These are phyloP conservation scores for Monopterus albus DNA, from an alignment of 2,113 vertebrate genomes.

Conservation along the genomic window DNA sequence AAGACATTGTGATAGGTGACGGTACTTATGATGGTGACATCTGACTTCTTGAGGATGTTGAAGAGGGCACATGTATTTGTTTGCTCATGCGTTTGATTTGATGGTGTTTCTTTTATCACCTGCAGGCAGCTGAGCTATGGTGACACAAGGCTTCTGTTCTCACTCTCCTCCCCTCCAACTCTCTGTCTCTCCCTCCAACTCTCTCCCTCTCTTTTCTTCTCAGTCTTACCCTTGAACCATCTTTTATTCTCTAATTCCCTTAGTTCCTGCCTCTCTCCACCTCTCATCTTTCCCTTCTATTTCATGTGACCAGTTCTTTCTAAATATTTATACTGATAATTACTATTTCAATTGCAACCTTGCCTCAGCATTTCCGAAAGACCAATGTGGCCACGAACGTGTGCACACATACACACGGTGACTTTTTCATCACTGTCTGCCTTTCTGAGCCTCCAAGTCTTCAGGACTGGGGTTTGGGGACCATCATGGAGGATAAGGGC, in stretches of 20 bases:
- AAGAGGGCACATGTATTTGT: conserved; percentile 23
- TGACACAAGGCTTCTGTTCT: conserved; percentile 67
- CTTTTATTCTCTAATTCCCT: conserved; percentile 61
- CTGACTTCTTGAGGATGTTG: conserved; percentile 53
- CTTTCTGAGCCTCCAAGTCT: conserved; percentile 31
- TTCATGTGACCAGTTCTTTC: conserved; percentile 53
- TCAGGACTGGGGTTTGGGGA: conserved; percentile 36
- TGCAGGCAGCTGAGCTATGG: conserved; percentile 49
- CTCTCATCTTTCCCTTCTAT: conserved; percentile 28
- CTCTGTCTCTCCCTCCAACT: conserved; percentile 12
- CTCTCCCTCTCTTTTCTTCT: conserved; percentile 35
- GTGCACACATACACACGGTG: not conserved
- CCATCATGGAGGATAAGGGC: conserved; percentile 20
- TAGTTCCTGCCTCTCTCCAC: conserved; percentile 32
- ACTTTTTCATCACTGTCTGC: conserved; percentile 22
- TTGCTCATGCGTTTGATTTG: conserved; percentile 35
- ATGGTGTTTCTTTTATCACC: conserved; percentile 57
- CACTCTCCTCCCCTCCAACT: conserved; percentile 40
- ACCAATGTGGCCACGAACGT: not conserved
- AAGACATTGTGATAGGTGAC: conserved; percentile 73
- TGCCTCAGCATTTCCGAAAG: conserved; percentile 9
- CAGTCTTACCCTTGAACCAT: conserved; percentile 67
- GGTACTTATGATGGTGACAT: conserved; percentile 47
- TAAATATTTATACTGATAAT: conserved; percentile 67
- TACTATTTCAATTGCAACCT: conserved; percentile 49